Evolutionary conservation across 1,140 invertebrate species (phyloP), one percentile per base, ranked within the genome.

Genomic region (Trichomalopsis sarcophagae): DNA sequence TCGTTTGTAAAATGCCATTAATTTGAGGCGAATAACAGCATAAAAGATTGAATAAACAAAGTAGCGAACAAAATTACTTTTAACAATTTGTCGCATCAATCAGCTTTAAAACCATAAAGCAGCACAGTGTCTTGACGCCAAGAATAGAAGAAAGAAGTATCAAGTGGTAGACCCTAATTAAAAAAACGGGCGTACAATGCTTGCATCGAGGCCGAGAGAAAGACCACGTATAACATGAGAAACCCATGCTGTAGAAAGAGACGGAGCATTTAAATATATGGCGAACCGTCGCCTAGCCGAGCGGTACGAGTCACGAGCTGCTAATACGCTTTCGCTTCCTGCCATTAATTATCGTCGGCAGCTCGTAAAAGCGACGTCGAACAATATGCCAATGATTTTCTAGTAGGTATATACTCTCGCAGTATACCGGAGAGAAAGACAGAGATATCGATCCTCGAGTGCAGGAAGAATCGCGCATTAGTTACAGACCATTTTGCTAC

Each of bases 401-500:
- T 89, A 90, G 88, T 88, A 88, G 85, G 86, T 84, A 87, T 62
- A 62, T n/a, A 62, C 55, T n/a, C 55, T 21, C 62, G 30, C 17
- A 13, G 30, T 40, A 17, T 21, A 50, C 30, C n/a, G 17, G 2
- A 66, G 62, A 62, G 77, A 68, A 23, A 68, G 55, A 68, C 17
- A 68, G 30, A 62, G 13, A 47, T 33, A 80, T 87, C 74, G 81
- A 80, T 87, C 86, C 87, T 90, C 87, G 87, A 89, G 85, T 84
- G 87, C 87, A 88, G 87, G 88, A 88, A 90, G 89, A 89, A 89
- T 90, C 88, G 87, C 83, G 89, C 90, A 91, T 93, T 93, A 93
- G 92, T 92, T 91, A 92, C 92, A 91, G 91, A 87, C 90, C 91
- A 92, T 92, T 92, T 92, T 92, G 88, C 89, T 89, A 92, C 89